Conservation (phyloP, 2,888 invertebrate species). For the Diarsia brunnea region DNA sequence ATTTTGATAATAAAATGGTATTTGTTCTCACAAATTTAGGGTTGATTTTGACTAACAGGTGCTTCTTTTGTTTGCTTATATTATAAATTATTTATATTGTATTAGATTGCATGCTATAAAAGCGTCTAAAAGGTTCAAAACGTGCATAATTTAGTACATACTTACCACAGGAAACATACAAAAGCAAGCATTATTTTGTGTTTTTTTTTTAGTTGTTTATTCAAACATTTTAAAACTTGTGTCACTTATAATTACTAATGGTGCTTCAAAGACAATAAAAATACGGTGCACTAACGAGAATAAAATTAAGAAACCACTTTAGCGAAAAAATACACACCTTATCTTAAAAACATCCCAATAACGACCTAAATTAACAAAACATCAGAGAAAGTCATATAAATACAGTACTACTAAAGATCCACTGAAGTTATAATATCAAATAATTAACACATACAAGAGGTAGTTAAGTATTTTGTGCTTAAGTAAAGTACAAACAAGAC, state of each 20-base stretch:
- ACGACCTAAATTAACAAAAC: conserved; percentile 86
- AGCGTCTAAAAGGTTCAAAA: conserved; percentile 13
- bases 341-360: conserved; percentile 86
- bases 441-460: conserved; percentile 39
- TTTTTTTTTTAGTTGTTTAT: background rate
- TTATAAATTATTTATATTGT: background rate
- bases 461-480: conserved; percentile 42
- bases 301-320: conserved; percentile 21
- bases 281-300: conserved; percentile 51
- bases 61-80: background rate
- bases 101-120: conserved; percentile 41
- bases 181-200: conserved; percentile 39
- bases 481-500: conserved; percentile 16
- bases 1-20: background rate
- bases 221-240: conserved; percentile 5
- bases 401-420: conserved; percentile 37
- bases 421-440: conserved; percentile 18
- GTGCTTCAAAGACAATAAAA: conserved; percentile 48
- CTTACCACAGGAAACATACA: conserved; percentile 42
- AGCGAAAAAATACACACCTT: conserved; percentile 83
- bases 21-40: background rate
- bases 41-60: background rate
- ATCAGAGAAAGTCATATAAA: conserved; percentile 68
- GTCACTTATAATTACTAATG: conserved; percentile 23
- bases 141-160: conserved; percentile 56